Base-by-base conservation (phyloP, 64 coral and sea anemone species). In the Anthopleura sola region DNA sequence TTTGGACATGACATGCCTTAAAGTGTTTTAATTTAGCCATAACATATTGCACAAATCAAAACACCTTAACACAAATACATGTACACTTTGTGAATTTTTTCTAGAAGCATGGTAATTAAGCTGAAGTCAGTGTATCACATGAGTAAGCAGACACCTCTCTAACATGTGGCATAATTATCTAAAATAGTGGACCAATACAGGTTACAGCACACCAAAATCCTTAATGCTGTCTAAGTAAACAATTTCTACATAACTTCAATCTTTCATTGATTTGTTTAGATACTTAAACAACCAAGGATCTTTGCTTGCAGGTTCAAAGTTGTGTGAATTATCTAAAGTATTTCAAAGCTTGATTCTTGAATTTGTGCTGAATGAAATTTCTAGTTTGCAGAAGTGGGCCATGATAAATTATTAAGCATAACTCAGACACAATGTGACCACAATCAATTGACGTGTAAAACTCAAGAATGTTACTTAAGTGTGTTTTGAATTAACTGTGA, bases 171-270 rank as follows among this genome's bases (percentile, higher is more conserved):
- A 28, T 71, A 71, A 71, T 71, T 71, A 34, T 36, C 31, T 66
- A 20, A n/a, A 71, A 71, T 15, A 71, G 66, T 6, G 66, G 4
- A 11, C 26, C 66, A 71, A 71, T 71, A 71, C 28, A 71, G 26
- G 66, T 71, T 15, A 17, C 13, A 71, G 66, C 66, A 71, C n/a
- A 71, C 26, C 10, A 36, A 71, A 71, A 71, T 29, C 66, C n/a
- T 34, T 71, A 71, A 71, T 71, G 66, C 66, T 71, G 34, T 71
- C 31, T 15, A 34, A 71, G 66, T 71, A 71, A 71, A 71, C 66
- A 71, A 71, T 2, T 20, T 34, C 28, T 34, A 71, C 66, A 71
- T 71, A 71, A 32, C 66, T 71, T 71, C 66, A 71, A 62, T 36
- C 11, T 71, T 32, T 71, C 66, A 34, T 34, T 34, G 66, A 71